These are phyloP conservation scores for Lasioglossum marginatum DNA, from an alignment of 2,888 invertebrate species.

Conservation along the genomic window DNA sequence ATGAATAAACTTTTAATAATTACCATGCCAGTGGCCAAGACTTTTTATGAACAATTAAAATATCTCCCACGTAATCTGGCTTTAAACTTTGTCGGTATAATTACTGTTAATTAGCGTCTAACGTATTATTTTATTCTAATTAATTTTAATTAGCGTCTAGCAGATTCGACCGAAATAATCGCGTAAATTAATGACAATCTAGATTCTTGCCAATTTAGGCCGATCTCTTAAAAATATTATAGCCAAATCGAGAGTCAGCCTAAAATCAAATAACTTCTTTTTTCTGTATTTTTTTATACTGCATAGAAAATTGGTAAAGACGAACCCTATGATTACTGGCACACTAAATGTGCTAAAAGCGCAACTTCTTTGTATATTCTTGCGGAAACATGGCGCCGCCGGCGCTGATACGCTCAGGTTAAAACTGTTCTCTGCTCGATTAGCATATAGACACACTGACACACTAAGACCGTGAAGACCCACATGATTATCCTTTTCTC, in stretches of 20 bases:
- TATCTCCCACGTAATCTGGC: background rate
- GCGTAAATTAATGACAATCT: background rate
- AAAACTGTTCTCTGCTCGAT: constrained; percentile 71
- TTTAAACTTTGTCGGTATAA: background rate
- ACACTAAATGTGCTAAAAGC: constrained; percentile 56
- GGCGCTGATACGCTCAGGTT: constrained; percentile 52
- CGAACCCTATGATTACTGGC: constrained; percentile 37
- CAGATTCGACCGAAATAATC: background rate
- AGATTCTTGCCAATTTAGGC: background rate
- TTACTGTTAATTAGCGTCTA: background rate
- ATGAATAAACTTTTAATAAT: background rate
- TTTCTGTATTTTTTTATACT: background rate
- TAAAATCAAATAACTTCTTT: background rate
- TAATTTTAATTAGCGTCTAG: background rate
- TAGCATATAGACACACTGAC: constrained; percentile 83
- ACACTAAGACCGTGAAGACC: constrained; percentile 80
- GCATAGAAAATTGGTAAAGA: background rate
- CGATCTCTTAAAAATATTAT: background rate
- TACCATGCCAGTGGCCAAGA: background rate
- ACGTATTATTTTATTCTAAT: background rate
- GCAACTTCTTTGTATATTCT: constrained; percentile 27
- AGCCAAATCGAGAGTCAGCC: background rate
- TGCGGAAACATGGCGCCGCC: constrained; percentile 25
- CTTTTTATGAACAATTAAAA: background rate
- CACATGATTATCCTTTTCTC: constrained; percentile 62